These are phyloP conservation scores for Crenuchus spilurus DNA, from an alignment of 2,797 vertebrate genomes.

Conservation along the genomic window DNA sequence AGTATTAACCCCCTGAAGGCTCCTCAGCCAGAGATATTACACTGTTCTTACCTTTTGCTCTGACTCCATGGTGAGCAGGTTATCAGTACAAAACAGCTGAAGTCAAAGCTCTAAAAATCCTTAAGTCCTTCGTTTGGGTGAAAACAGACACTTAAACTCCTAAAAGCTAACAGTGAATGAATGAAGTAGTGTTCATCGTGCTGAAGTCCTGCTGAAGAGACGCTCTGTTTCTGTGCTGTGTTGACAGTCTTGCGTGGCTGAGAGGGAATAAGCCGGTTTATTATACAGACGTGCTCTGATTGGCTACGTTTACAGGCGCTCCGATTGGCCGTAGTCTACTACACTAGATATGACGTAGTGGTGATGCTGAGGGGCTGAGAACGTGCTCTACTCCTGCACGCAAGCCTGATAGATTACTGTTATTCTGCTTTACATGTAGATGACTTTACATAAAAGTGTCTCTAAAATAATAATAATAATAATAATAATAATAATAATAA, in stretches of 20 bases:
- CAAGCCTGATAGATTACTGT: too few relatives aligned
- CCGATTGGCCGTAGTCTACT: not conserved
- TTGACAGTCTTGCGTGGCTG: constrained; percentile 1
- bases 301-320: constrained; percentile 29
- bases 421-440: too few relatives aligned
- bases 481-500: too few relatives aligned
- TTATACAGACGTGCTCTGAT: constrained; percentile 41
- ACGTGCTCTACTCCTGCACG: too few relatives aligned
- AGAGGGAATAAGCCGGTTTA: constrained; percentile 33
- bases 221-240: not conserved
- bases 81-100: too few relatives aligned
- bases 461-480: too few relatives aligned
- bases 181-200: not conserved
- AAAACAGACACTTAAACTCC: not conserved
- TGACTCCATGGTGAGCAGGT: constrained; percentile 65
- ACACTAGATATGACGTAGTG: not conserved
- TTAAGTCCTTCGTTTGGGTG: not conserved
- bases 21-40: not conserved
- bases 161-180: not conserved
- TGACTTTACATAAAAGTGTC: too few relatives aligned
- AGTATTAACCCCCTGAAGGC: too few relatives aligned
- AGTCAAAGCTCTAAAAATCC: not conserved
- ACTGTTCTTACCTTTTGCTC: constrained; percentile 66
- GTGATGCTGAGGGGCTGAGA: not conserved
- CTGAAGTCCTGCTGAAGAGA: not conserved